A percentile compares a stretch with the other conserved stretches of the same genome.
These are phyloP conservation scores for Cecidostiba fungosa DNA, from an alignment of 2,888 invertebrate species.

Conservation along the genomic window DNA sequence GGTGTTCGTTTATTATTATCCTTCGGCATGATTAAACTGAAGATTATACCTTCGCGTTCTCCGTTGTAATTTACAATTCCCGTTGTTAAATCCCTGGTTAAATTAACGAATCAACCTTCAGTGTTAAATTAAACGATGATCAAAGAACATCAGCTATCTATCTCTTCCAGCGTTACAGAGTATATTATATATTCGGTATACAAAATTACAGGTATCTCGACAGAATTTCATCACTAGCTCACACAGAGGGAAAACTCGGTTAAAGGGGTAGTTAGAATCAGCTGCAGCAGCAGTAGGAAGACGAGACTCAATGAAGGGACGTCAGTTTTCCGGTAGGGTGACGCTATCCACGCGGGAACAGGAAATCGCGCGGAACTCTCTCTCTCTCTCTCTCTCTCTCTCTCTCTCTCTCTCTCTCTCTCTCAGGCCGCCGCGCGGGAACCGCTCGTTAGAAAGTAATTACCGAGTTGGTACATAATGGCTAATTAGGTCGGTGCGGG, in stretches of 20 bases:
- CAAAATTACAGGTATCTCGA: background rate
- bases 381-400: no score
- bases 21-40: no score
- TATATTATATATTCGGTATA: background rate
- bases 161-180: background rate
- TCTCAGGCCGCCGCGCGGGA: background rate
- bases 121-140: background rate
- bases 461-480: conserved; percentile 66
- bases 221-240: background rate
- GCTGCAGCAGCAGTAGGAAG: background rate
- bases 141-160: background rate
- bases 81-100: background rate
- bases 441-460: conserved; percentile 66
- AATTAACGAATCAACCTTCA: background rate
- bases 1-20: no score
- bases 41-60: background rate
- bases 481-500: conserved; percentile 66
- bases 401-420: background rate
- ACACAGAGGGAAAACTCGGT: background rate
- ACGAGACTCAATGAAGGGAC: conserved; percentile 9
- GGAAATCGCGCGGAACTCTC: conserved; percentile 54
- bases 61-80: background rate
- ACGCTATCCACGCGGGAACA: conserved; percentile 50
- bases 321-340: conserved; percentile 58
- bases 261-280: conserved; percentile 1